These are phyloP conservation scores for Leptura quadrifasciata DNA, from an alignment of 2,888 invertebrate genomes.

Conservation along the genomic window DNA sequence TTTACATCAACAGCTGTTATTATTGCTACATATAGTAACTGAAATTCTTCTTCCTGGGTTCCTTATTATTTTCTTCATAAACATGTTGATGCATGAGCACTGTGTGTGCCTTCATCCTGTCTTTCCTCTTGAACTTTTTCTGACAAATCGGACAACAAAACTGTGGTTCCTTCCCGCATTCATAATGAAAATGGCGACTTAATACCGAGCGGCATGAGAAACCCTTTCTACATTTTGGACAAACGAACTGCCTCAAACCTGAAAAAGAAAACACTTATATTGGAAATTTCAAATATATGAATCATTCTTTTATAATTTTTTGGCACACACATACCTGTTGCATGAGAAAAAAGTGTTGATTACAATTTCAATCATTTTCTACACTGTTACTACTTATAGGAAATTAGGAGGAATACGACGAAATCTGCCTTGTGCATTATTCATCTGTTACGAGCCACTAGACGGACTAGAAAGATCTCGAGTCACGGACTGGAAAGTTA, in stretches of 20 bases:
- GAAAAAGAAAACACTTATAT: not conserved
- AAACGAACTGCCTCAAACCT: not conserved
- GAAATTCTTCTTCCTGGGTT: not conserved
- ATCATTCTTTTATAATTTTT: too few species aligned
- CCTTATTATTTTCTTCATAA: not conserved
- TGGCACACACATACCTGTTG: too few species aligned
- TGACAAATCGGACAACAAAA: not conserved
- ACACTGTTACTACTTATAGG: too few species aligned
- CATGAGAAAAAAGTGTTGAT: too few species aligned
- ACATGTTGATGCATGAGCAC: not conserved
- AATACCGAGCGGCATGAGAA: not conserved
- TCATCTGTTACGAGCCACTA: too few species aligned
- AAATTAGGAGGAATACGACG: too few species aligned
- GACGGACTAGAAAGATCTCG: too few species aligned
- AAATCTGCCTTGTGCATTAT: too few species aligned
- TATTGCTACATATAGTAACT: not conserved
- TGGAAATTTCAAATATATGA: too few species aligned
- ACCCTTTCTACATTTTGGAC: not conserved
- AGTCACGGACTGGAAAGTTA: too few species aligned
- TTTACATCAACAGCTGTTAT: not conserved
- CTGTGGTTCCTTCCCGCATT: not conserved
- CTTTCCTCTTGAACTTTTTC: not conserved
- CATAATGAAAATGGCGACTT: constrained; percentile 1
- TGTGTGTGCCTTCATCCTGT: not conserved
- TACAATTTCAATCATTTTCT: too few species aligned